Conservation (phyloP, 1,140 invertebrate genomes). For the Drosophila carrolli region DNA sequence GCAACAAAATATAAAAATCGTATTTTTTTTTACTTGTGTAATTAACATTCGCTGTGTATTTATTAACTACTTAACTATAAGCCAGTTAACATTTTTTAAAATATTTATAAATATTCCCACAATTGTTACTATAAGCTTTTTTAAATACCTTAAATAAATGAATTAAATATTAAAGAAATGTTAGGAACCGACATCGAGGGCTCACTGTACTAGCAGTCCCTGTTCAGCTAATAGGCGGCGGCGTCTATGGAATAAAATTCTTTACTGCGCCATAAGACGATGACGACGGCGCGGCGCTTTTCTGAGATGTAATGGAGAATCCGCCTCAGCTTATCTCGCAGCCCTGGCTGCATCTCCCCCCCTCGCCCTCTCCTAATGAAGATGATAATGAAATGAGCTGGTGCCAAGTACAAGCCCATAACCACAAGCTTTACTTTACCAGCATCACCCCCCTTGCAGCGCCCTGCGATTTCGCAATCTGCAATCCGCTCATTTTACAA, state of each 20-base stretch:
- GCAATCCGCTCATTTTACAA: conserved; percentile 56
- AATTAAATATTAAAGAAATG: too few species aligned
- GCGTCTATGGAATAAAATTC: conserved; percentile 77
- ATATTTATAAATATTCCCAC: too few species aligned
- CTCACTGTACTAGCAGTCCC: conserved; percentile 12
- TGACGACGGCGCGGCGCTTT: conserved; percentile 21
- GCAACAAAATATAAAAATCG: too few species aligned
- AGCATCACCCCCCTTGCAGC: conserved; percentile 7
- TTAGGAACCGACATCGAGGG: neutral
- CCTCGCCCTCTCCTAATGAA: conserved; percentile 64
- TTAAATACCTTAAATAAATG: too few species aligned
- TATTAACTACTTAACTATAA: too few species aligned
- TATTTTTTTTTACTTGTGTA: too few species aligned
- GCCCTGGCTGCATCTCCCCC: conserved; percentile 3
- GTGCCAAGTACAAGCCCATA: conserved; percentile 54
- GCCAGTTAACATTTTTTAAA: too few species aligned
- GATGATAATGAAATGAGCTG: conserved; percentile 74
- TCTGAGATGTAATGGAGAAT: conserved; percentile 64
- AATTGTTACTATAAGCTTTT: too few species aligned
- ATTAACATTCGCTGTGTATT: too few species aligned
- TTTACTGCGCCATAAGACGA: conserved; percentile 81
- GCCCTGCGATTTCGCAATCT: conserved; percentile 47
- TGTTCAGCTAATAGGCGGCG: conserved; percentile 50
- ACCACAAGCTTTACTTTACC: conserved; percentile 46
- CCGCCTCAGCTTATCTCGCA: conserved; percentile 64